These are phyloP conservation scores for Pseudomyrmex pallidus DNA, from an alignment of 1,140 invertebrate species.

Conservation along the genomic window DNA sequence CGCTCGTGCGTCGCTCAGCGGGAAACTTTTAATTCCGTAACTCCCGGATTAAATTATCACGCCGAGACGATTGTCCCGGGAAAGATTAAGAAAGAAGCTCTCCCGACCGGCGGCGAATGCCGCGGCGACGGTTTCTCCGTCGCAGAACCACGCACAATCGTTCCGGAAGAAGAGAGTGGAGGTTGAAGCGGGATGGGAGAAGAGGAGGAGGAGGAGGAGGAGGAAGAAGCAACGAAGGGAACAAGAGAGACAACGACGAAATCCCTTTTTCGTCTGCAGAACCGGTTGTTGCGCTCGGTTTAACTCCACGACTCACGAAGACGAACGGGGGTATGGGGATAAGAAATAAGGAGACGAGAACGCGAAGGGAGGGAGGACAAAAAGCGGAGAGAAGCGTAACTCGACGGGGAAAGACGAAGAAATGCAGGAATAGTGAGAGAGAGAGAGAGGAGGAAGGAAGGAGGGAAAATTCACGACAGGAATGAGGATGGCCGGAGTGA, in stretches of 20 bases:
- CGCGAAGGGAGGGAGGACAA: constrained; percentile 6
- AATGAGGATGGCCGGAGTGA: constrained; percentile 30
- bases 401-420: constrained; percentile 34
- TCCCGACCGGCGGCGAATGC: constrained; percentile 57
- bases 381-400: constrained; percentile 44
- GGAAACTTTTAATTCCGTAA: constrained; percentile 84
- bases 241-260: constrained; percentile 57
- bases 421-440: neutral
- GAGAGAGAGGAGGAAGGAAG: neutral
- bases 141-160: constrained; percentile 64
- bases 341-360: constrained; percentile 64
- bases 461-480: constrained; percentile 47
- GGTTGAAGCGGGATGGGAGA: neutral
- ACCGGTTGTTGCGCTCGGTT: constrained; percentile 75
- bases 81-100: constrained; percentile 81
- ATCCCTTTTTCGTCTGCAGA: constrained; percentile 72
- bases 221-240: neutral
- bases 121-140: constrained; percentile 63
- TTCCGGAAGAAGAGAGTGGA: constrained; percentile 18
- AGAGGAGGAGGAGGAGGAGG: neutral
- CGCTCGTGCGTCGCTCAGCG: constrained; percentile 75
- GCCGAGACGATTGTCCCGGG: constrained; percentile 79
- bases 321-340: neutral
- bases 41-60: constrained; percentile 83
- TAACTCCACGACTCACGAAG: constrained; percentile 66